Percentiles rank a stretch among this genome's conserved stretches.
phyloP scores from a whole-genome alignment of 2,888 invertebrate genomes.

The Limnephilus lunatus region DNA sequence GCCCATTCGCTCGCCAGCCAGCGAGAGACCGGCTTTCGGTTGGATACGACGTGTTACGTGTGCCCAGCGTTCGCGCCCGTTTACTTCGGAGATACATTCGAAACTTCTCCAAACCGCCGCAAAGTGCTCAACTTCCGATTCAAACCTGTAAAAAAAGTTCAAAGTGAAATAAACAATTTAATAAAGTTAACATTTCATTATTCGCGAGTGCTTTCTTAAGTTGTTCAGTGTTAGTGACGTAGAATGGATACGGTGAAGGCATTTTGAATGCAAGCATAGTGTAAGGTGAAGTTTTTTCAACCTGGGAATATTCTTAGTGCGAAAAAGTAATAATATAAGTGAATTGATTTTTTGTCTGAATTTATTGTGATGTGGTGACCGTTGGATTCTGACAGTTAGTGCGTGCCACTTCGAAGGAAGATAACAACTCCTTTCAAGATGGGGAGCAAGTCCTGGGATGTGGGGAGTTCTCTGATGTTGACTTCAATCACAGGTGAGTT shows the following conservation, averaged over 20 bases:
- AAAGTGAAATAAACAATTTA: slow-evolving; percentile 57
- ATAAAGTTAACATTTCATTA: slow-evolving; percentile 45
- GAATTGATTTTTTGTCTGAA: slow-evolving; percentile 38
- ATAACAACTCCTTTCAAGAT: slow-evolving; percentile 4
- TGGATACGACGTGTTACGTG: slow-evolving; percentile 60
- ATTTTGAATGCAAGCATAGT: slow-evolving; percentile 40
- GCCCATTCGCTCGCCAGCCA: slow-evolving; percentile 51
- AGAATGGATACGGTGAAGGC: slow-evolving; percentile 55
- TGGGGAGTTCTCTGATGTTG: slow-evolving; percentile 16
- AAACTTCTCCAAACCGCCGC: slow-evolving; percentile 32
- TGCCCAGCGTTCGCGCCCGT: slow-evolving; percentile 47
- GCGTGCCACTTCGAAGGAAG: slow-evolving; percentile 34
- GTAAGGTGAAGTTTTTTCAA: slow-evolving; percentile 43
- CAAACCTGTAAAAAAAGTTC: slow-evolving; percentile 34
- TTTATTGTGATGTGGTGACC: slow-evolving; percentile 58
- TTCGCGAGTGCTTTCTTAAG: slow-evolving; percentile 42
- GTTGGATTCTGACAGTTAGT: slow-evolving; percentile 54
- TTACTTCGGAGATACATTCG: slow-evolving; percentile 47
- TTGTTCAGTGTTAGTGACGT: slow-evolving; percentile 43
- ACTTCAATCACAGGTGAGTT: slow-evolving; percentile 44
- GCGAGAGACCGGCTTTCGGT: slow-evolving; percentile 60
- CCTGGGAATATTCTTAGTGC: slow-evolving; percentile 37
- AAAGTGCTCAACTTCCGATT: slow-evolving; percentile 33
- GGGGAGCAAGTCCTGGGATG: slow-evolving; percentile 46
- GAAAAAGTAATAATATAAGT: slow-evolving; percentile 10